Percentiles rank a stretch among this genome's conserved stretches.
Conservation (phyloP, 2,888 invertebrate species). For the Psylliodes chrysocephalus region DNA sequence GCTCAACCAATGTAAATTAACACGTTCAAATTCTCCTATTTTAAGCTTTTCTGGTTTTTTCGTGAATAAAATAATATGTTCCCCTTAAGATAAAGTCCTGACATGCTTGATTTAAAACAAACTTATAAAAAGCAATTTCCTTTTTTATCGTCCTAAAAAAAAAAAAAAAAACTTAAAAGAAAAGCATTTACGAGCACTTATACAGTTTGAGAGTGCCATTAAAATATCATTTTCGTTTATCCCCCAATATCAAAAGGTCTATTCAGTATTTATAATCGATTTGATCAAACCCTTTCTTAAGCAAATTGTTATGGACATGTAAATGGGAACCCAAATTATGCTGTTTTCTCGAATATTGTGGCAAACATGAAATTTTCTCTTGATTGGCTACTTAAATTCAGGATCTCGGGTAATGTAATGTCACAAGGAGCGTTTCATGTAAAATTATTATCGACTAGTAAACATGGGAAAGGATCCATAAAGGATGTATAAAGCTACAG, state of each 20-base stretch:
- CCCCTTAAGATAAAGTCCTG: too few relatives aligned
- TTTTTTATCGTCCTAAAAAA: not conserved
- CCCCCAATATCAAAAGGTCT: slow-evolving; percentile 10
- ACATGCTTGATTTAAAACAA: too few relatives aligned
- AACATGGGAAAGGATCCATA: too few relatives aligned
- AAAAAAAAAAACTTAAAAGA: not conserved
- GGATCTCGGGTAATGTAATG: not conserved
- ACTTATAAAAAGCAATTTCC: too few relatives aligned
- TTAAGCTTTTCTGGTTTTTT: too few relatives aligned
- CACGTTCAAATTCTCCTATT: too few relatives aligned
- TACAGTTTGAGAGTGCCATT: slow-evolving; percentile 1
- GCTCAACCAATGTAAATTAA: too few relatives aligned
- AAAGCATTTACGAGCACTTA: not conserved
- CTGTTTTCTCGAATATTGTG: not conserved
- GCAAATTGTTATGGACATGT: slow-evolving; percentile 12
- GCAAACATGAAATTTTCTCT: not conserved
- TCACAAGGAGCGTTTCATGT: too few relatives aligned
- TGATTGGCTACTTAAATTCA: not conserved
- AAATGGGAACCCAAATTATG: slow-evolving; percentile 12
- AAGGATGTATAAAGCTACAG: too few relatives aligned
- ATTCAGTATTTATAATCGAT: slow-evolving; percentile 19
- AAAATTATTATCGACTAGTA: too few relatives aligned
- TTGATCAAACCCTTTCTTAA: slow-evolving; percentile 19
- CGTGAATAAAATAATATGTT: too few relatives aligned
- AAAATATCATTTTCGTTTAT: slow-evolving; percentile 14